Evolutionary conservation across 2,113 vertebrate species (phyloP).

Genomic region (Vulpes lagopus): DNA sequence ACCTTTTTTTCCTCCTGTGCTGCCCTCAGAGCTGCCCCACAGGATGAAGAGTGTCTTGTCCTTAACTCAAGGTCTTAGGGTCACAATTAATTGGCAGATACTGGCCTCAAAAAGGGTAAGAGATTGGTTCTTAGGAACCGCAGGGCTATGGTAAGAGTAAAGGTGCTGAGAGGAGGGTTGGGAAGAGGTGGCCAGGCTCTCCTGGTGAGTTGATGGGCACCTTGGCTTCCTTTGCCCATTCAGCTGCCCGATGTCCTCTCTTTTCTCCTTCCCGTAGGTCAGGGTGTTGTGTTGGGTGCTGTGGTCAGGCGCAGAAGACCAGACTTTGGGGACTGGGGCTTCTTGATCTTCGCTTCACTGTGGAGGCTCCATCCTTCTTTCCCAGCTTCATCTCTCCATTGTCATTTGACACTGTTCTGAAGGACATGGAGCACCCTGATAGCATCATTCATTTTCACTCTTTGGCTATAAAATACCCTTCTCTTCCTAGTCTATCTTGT

Average conservation of each 20-base stretch:
- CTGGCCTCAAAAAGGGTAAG: neutral
- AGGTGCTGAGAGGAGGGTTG: neutral
- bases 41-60: neutral
- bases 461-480: neutral
- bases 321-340: neutral
- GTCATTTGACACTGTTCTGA: neutral
- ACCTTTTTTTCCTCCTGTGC: neutral
- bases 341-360: neutral
- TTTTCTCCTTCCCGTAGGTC: neutral
- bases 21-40: neutral
- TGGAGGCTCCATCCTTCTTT: neutral
- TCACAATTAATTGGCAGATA: neutral
- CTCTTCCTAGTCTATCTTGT: neutral
- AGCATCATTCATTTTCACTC: neutral
- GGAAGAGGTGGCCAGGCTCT: neutral
- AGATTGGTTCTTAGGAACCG: neutral
- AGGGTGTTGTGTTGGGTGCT: neutral
- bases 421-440: neutral
- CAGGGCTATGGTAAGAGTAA: neutral
- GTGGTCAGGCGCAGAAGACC: neutral
- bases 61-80: neutral
- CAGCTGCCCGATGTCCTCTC: rapidly evolving
- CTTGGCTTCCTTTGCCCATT: neutral
- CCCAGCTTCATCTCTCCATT: neutral
- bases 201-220: neutral